Percentiles rank a stretch among this genome's conserved stretches.
Evolutionary conservation across 2,888 invertebrate species (phyloP).

Genomic region (Acleris cristana): DNA sequence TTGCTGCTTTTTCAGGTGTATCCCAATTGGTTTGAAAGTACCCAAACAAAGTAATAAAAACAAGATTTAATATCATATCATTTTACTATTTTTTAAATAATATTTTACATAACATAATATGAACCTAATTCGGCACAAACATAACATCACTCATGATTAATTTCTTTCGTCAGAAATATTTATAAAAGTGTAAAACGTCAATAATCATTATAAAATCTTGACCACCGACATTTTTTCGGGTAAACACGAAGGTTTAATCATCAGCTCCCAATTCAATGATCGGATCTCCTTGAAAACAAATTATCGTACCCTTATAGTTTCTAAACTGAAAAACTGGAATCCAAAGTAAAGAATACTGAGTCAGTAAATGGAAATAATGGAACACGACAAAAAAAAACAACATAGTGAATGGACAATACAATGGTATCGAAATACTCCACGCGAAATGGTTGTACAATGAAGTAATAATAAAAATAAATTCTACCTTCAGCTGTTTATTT

Average conservation of each 20-base stretch:
- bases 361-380: constrained; percentile 29
- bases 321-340: constrained; percentile 80
- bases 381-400: not conserved
- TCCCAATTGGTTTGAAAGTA: too few relatives aligned
- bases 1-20: too few relatives aligned
- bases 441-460: too few relatives aligned
- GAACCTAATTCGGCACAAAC: constrained; percentile 19
- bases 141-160: constrained; percentile 13
- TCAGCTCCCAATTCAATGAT: constrained; percentile 47
- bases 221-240: constrained; percentile 5
- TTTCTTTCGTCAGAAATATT: constrained; percentile 2
- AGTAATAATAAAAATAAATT: too few relatives aligned
- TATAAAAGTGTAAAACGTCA: constrained; percentile 1
- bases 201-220: constrained; percentile 25
- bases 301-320: constrained; percentile 78
- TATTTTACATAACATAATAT: constrained; percentile 21
- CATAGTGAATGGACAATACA: not conserved
- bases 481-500: too few relatives aligned
- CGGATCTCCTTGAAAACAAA: constrained; percentile 70
- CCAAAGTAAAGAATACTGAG: constrained; percentile 59
- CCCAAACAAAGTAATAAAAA: constrained; percentile 18
- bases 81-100: constrained; percentile 32
- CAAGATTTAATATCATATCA: constrained; percentile 10
- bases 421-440: too few relatives aligned
- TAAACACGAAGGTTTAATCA: constrained; percentile 38